Percentiles rank a stretch among this genome's conserved stretches.
Evolutionary conservation across 2,797 vertebrate genomes (phyloP).

Genomic region (Gouania willdenowi): DNA sequence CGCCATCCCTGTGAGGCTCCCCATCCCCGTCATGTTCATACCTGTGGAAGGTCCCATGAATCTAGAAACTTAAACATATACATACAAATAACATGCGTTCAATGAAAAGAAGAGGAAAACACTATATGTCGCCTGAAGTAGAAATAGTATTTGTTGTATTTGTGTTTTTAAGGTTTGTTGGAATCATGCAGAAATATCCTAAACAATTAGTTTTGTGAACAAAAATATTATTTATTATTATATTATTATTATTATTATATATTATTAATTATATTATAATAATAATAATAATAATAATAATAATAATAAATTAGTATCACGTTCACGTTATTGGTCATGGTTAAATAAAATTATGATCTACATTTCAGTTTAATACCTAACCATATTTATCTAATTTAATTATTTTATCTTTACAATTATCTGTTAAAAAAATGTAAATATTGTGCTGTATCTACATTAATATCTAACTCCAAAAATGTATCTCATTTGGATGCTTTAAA

Average conservation of each 20-base stretch:
- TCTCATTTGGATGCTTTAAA: too few relatives aligned
- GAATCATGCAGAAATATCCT: too few relatives aligned
- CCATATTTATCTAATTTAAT: too few relatives aligned
- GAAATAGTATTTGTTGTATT: background rate
- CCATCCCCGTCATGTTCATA: conserved; percentile 94
- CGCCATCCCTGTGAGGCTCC: conserved; percentile 85
- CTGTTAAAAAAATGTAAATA: too few relatives aligned
- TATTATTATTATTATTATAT: conserved; percentile 23
- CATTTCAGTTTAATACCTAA: conserved; percentile 54
- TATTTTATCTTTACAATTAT: too few relatives aligned
- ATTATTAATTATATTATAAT: conserved; percentile 12
- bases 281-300: conserved; percentile 15
- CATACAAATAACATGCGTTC: conserved; percentile 76
- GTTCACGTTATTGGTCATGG: background rate
- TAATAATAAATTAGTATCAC: conserved; percentile 25
- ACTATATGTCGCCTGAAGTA: conserved; percentile 57
- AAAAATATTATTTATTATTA: conserved; percentile 12
- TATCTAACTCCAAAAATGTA: too few relatives aligned
- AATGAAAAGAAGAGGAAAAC: conserved; percentile 66
- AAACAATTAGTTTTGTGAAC: background rate
- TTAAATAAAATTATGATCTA: conserved; percentile 39
- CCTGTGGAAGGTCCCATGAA: conserved; percentile 96
- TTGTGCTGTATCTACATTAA: too few relatives aligned
- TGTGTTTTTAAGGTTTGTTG: conserved; percentile 8
- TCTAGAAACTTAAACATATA: conserved; percentile 95